Conservation (phyloP, 2,113 vertebrate species). For the Tonatia bakeri region DNA sequence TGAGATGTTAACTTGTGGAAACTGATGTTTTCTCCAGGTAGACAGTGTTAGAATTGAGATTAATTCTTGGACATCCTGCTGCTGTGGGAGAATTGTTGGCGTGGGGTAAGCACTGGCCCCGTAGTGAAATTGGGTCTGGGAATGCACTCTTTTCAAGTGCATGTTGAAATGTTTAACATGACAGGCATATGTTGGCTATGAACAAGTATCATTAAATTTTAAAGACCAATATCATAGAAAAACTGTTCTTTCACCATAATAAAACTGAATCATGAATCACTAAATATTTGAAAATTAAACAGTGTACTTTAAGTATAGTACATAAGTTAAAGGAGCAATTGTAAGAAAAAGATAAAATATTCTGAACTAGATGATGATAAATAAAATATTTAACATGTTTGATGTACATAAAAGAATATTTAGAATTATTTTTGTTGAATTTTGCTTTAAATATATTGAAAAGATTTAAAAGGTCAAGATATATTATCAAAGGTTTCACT, state of each 20-base stretch:
- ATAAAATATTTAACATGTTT: background rate
- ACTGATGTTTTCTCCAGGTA: background rate
- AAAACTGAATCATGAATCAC: background rate
- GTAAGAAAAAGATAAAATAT: background rate
- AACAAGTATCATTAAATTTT: background rate
- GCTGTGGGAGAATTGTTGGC: background rate
- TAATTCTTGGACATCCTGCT: no score
- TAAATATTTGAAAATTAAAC: background rate
- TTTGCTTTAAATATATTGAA: background rate
- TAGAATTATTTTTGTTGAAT: background rate
- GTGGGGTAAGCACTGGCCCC: background rate
- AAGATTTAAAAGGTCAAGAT: background rate
- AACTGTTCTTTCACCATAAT: background rate
- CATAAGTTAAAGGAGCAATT: background rate
- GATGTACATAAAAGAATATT: background rate
- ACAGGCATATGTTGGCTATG: background rate
- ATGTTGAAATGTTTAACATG: background rate
- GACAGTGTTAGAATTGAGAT: background rate
- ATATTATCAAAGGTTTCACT: background rate
- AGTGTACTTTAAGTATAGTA: background rate
- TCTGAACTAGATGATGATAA: background rate
- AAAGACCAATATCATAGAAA: background rate
- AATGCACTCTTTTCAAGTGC: background rate
- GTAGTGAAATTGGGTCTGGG: background rate
- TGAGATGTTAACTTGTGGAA: background rate